Evolutionary conservation across 2,888 invertebrate species (phyloP), one percentile per base, ranked within the genome.

Genomic region (Byasa hedistus): DNA sequence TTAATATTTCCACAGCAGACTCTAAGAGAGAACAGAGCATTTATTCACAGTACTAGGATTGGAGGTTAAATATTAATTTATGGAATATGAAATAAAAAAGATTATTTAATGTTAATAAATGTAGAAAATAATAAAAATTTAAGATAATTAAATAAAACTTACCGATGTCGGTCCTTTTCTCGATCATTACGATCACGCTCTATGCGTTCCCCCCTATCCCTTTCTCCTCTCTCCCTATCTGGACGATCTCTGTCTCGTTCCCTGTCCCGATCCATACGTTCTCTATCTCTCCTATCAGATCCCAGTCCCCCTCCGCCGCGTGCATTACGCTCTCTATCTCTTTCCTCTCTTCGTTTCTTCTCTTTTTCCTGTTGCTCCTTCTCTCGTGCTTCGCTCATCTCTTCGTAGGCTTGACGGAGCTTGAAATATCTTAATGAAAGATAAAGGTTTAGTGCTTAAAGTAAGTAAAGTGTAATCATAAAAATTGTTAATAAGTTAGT

Each of bases 381-480:
- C 71, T 94, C 93, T 0, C 94, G 92, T 12, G 93, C 88, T 55
- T 92, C 89, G 55, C 93, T 92, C 85, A 95, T 93, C 80, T 95
- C 95, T 63, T 94, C 94, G 23, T 94, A 94, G 0, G 95, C 95
- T 79, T 94, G 93, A 64, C 95, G 94, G 66, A 95, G 84, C 78
- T 94, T 94, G 66, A 94, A 95, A 75, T 95, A 95, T 15, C 66
- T 66, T 23, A 24, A 32, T 60, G 12, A 48, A 27, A 58, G 22
- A 8, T 5, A 56, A 24, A 24, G 5, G 19, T 27, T 56, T 56
- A 19, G 23, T 23, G 15, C 15, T 55, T 55, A 15, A 55, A 5
- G 22, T 22, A 21, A 52, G 7, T 5, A 21, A 8, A 52, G 10
- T 12, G n/a, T 21, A 12, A 22, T 22, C 19, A 3, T 10, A n/a